Conservation (phyloP, 2,113 vertebrate species). For the Syngnathoides biaculeatus region DNA sequence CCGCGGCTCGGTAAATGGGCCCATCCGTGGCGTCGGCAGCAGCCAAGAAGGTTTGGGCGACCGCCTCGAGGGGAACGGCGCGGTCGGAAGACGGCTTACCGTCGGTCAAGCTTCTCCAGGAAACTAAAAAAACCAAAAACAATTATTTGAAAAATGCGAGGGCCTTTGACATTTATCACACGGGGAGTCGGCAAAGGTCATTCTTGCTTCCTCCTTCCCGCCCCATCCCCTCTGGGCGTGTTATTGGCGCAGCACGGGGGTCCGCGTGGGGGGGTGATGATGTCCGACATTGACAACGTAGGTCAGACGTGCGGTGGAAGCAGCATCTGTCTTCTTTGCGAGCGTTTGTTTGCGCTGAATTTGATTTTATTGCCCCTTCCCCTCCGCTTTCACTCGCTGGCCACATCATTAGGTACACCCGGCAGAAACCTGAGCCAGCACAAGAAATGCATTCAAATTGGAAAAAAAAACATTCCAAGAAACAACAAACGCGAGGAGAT, state of each 20-base stretch:
- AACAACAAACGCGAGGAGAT: no score
- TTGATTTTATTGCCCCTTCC: no score
- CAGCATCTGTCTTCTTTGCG: not conserved
- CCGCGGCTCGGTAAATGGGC: slow-evolving; percentile 69
- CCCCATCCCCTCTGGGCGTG: slow-evolving; percentile 48
- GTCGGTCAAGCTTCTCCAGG: slow-evolving; percentile 65
- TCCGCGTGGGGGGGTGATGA: slow-evolving; percentile 4
- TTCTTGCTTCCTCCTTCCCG: slow-evolving; percentile 51
- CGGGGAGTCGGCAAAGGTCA: slow-evolving; percentile 67
- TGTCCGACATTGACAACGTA: slow-evolving; percentile 30
- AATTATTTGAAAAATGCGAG: slow-evolving; percentile 68
- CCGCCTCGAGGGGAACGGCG: slow-evolving; percentile 55
- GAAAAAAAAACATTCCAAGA: no score
- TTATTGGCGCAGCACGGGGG: slow-evolving; percentile 18
- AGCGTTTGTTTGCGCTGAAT: slow-evolving; percentile 17
- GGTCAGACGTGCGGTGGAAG: slow-evolving; percentile 10
- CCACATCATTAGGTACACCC: not conserved
- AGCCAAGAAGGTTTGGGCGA: slow-evolving; percentile 59
- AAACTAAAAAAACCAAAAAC: slow-evolving; percentile 63
- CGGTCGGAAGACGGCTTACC: slow-evolving; percentile 51
- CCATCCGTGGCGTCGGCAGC: slow-evolving; percentile 68
- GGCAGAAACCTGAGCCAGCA: no score
- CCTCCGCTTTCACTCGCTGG: not conserved
- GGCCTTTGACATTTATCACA: slow-evolving; percentile 74
- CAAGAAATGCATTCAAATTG: no score